Evolutionary conservation across 2,888 invertebrate genomes (phyloP).

Genomic region (Drosophila leonis): DNA sequence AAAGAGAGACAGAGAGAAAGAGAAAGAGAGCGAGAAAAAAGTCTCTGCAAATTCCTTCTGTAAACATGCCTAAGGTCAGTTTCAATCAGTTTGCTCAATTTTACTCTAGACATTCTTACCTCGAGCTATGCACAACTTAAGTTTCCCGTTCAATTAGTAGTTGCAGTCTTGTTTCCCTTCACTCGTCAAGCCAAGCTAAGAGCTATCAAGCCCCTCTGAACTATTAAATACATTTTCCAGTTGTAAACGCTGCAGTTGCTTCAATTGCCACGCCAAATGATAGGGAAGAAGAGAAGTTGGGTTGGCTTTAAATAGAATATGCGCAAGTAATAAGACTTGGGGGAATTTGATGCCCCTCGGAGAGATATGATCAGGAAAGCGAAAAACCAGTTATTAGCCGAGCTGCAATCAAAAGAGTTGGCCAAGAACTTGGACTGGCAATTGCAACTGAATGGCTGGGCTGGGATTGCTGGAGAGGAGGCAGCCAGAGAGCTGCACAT

Average conservation of each 20-base stretch:
- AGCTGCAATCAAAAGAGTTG: conserved; percentile 51
- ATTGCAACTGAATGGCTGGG: conserved; percentile 37
- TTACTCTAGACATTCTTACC: background rate
- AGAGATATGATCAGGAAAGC: conserved; percentile 44
- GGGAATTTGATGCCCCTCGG: conserved; percentile 29
- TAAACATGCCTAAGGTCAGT: background rate
- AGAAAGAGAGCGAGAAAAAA: background rate
- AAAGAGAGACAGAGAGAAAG: background rate
- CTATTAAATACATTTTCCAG: conserved; percentile 8
- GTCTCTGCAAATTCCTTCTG: background rate
- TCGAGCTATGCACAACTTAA: conserved; percentile 2
- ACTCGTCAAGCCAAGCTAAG: background rate
- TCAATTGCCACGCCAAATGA: conserved; percentile 19
- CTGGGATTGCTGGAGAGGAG: conserved; percentile 33
- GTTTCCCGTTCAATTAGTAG: conserved; percentile 11
- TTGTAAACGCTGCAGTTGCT: conserved; percentile 20
- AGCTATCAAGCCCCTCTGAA: conserved; percentile 9
- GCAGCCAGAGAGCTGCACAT: conserved; percentile 21
- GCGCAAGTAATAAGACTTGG: conserved; percentile 10
- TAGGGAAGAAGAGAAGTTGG: conserved; percentile 1
- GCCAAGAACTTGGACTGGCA: conserved; percentile 49
- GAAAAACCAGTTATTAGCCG: conserved; percentile 56
- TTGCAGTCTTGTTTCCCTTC: background rate
- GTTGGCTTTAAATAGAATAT: conserved; percentile 33
- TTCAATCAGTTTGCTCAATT: background rate